Conservation (phyloP, 2,888 invertebrate genomes). For the Drosophila pegasa region DNA sequence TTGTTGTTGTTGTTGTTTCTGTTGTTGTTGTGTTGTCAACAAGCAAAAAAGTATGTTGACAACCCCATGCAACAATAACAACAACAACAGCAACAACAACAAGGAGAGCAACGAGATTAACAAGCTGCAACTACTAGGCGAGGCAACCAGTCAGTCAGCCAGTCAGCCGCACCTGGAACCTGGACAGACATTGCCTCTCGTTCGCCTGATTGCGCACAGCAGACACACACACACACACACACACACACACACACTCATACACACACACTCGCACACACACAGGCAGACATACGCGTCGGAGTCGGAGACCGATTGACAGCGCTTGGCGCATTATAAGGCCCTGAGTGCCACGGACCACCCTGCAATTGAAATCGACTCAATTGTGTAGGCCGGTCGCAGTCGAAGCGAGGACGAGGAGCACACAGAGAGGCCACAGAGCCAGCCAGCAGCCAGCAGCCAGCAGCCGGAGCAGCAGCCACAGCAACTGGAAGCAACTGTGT, state of each 20-base stretch:
- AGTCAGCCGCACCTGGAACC: slow-evolving; percentile 58
- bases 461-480: slow-evolving; percentile 45
- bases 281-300: slow-evolving; percentile 2
- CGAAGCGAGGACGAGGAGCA: slow-evolving; percentile 23
- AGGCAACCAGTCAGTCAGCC: slow-evolving; percentile 53
- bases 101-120: slow-evolving; percentile 61
- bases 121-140: slow-evolving; percentile 73
- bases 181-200: slow-evolving; percentile 45
- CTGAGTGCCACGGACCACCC: slow-evolving; percentile 73
- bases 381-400: slow-evolving; percentile 63
- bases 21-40: slow-evolving; percentile 73
- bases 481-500: slow-evolving; percentile 26
- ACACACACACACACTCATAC: not conserved
- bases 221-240: slow-evolving; percentile 1
- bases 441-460: slow-evolving; percentile 9
- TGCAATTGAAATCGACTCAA: slow-evolving; percentile 77
- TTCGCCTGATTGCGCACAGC: slow-evolving; percentile 64
- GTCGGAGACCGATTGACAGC: slow-evolving; percentile 67
- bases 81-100: slow-evolving; percentile 52
- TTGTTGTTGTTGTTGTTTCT: slow-evolving; percentile 23
- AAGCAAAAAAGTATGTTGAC: slow-evolving; percentile 80
- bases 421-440: not conserved
- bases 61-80: slow-evolving; percentile 61
- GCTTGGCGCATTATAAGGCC: slow-evolving; percentile 72
- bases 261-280: too few relatives aligned